Percentiles rank a stretch among this genome's conserved stretches.
Evolutionary conservation across 2,888 invertebrate genomes (phyloP).

Genomic region (Cheilosia soror): DNA sequence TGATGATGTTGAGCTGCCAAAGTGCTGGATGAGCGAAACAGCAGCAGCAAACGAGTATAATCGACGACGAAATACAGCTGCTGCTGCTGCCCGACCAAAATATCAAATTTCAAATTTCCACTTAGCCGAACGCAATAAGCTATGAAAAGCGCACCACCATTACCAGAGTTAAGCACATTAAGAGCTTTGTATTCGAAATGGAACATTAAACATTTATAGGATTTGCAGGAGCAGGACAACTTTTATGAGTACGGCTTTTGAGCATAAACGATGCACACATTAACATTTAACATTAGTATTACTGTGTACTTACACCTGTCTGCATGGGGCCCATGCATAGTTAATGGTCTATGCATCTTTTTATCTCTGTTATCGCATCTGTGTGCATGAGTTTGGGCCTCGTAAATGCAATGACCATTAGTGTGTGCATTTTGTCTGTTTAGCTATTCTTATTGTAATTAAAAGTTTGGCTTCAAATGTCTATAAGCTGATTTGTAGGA

Average conservation of each 20-base stretch:
- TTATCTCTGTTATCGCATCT: slow-evolving; percentile 40
- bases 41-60: too few relatives aligned
- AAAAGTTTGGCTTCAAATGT: slow-evolving; percentile 21
- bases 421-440: slow-evolving; percentile 3
- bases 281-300: slow-evolving; percentile 60
- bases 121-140: slow-evolving; percentile 71
- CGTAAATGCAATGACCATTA: slow-evolving; percentile 38
- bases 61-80: slow-evolving; percentile 34
- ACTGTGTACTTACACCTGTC: slow-evolving; percentile 55
- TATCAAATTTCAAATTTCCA: slow-evolving; percentile 74
- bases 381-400: slow-evolving; percentile 5
- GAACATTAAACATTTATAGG: slow-evolving; percentile 74
- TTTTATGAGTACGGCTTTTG: slow-evolving; percentile 73
- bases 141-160: slow-evolving; percentile 74
- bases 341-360: slow-evolving; percentile 68
- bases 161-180: slow-evolving; percentile 73
- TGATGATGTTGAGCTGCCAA: slow-evolving; percentile 15
- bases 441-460: slow-evolving; percentile 23
- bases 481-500: background rate
- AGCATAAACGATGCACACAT: slow-evolving; percentile 69
- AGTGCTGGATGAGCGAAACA: too few relatives aligned
- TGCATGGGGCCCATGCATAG: slow-evolving; percentile 33
- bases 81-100: slow-evolving; percentile 36
- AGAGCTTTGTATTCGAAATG: slow-evolving; percentile 74
- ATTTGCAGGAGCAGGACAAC: slow-evolving; percentile 62